Evolutionary conservation across 2,113 vertebrate species (phyloP), one percentile per base, ranked within the genome.

Genomic region (Mystacornis crossleyi): DNA sequence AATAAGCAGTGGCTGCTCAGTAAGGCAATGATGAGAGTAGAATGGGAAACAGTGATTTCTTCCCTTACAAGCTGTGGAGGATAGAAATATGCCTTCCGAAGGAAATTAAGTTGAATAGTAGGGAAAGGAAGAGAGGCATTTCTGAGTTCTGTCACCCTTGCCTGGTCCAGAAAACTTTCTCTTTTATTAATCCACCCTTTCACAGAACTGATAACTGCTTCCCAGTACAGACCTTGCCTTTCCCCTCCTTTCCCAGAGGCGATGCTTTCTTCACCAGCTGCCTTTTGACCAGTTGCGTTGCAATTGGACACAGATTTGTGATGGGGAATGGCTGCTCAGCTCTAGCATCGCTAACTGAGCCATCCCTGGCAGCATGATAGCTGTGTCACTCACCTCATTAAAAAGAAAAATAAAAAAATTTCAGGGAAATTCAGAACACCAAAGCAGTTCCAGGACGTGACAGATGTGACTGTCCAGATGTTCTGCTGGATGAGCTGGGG

Each of bases 291-390:
- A 1, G 31, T 43, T 45, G 16, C 38, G 31, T 62, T 58, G 26
- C 53, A 93, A 15, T 45, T 2, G 17, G n/a, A 38, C 65, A n/a
- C 0, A 0, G 29, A 33, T 36, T 72, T 72, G 21, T 64, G 43
- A 36, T 31, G 24, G 26, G 51, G 5, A 51, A 18, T 0, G 10
- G 25, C 42, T 71, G 14, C 55, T 78, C 29, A 60, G 29, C 34
- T 74, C 53, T 34, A 70, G 48, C 61, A 48, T 40, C 20, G 3
- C 48, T 66, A 60, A 45, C 40, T 67, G 81, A 86, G 36, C 33
- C 9, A 2, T 36, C 24, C 23, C 18, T 0, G 0, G 60, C 33
- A 71, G 26, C 17, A 48, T 0, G 1, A 20, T 34, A 36, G 29
- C 16, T 40, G 16, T 64, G 45, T 71, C 71, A 36, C 54, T 82